phyloP scores from a whole-genome alignment of 1,140 invertebrate species.

The Zaprionus gabonicus region DNA sequence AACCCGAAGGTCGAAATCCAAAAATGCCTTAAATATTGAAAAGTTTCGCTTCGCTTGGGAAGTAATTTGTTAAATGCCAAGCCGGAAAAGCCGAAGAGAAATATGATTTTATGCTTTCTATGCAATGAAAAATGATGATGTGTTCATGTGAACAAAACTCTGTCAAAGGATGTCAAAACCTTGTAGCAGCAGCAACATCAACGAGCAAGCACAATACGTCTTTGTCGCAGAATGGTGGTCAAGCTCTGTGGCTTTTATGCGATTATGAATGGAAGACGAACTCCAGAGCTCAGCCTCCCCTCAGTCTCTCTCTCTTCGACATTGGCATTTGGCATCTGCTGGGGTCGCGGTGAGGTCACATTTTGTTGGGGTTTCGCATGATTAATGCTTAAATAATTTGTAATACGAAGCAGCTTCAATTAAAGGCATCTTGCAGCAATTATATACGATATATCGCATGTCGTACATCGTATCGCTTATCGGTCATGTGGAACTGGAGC shows the following conservation, averaged over 20 bases:
- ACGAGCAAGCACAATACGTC: constrained; percentile 26
- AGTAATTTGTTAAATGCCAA: constrained; percentile 71
- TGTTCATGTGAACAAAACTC: constrained; percentile 72
- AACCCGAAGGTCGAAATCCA: constrained; percentile 48
- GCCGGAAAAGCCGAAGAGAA: constrained; percentile 20
- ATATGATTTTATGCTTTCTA: constrained; percentile 61
- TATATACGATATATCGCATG: constrained; percentile 31
- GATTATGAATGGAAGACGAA: constrained; percentile 32
- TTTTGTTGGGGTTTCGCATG: constrained; percentile 63
- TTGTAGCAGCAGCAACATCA: constrained; percentile 54
- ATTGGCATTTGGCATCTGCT: neutral
- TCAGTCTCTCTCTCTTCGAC: neutral
- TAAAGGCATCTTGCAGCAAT: constrained; percentile 63
- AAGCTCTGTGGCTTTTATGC: constrained; percentile 45
- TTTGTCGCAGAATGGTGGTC: constrained; percentile 24
- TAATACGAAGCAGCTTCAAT: constrained; percentile 67
- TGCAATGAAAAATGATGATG: constrained; percentile 79
- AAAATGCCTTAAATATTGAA: constrained; percentile 67
- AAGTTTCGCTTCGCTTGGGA: constrained; percentile 55
- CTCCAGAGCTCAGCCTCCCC: neutral
- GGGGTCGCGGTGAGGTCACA: neutral
- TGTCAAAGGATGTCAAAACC: constrained; percentile 82
- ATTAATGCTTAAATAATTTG: constrained; percentile 80
- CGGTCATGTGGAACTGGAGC: constrained; percentile 28
- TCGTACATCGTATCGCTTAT: constrained; percentile 20